Evolutionary conservation across 2,797 vertebrate genomes (phyloP).

Genomic region (Catharus ustulatus): DNA sequence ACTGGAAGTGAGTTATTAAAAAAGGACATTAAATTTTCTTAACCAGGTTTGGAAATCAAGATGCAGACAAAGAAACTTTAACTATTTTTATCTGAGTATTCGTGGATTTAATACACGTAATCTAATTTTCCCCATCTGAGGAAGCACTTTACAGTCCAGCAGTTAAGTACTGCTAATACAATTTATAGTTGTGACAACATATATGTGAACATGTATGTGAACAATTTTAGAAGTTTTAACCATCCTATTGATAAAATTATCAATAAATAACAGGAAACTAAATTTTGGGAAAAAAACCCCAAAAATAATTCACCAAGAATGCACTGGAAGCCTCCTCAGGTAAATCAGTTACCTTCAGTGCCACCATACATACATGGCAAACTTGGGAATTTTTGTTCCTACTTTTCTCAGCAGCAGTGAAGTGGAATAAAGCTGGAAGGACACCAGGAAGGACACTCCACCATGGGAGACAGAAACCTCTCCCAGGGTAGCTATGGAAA

Average conservation of each 20-base stretch:
- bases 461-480: not conserved
- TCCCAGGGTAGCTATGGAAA: not conserved
- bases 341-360: not conserved
- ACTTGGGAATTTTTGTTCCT: not conserved
- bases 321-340: not conserved
- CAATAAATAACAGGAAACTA: not conserved
- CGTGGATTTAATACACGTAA: not conserved
- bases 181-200: not conserved
- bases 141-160: not conserved
- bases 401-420: not conserved
- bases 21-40: conserved; percentile 40
- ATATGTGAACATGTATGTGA: not conserved
- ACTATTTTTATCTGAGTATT: not conserved
- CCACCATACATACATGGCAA: not conserved
- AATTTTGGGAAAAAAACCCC: not conserved
- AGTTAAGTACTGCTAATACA: not conserved
- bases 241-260: not conserved
- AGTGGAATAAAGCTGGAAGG: not conserved
- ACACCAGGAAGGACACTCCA: not conserved
- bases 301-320: not conserved
- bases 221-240: not conserved
- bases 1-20: conserved; percentile 55
- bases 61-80: not conserved
- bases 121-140: not conserved
- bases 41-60: conserved; percentile 39